Conservation (phyloP, 2,888 invertebrate species). For the Boloria selene region DNA sequence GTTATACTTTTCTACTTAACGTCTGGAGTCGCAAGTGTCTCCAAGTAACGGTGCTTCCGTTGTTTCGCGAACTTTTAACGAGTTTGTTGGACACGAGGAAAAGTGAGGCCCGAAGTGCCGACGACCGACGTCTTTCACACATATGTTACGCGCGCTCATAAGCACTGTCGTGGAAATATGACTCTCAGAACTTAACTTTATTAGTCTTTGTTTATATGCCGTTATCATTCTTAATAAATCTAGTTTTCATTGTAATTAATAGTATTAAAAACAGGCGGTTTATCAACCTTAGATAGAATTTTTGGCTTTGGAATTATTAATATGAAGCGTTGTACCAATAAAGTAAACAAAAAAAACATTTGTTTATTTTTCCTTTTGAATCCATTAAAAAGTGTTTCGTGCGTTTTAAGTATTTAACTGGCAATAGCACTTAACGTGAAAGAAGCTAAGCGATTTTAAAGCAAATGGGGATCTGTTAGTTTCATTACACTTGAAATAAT, state of each 20-base stretch:
- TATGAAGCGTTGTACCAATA: background rate
- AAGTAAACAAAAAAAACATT: conserved; percentile 4
- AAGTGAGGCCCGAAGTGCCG: conserved; percentile 53
- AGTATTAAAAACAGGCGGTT: background rate
- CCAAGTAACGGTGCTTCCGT: conserved; percentile 69
- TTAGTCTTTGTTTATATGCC: conserved; percentile 12
- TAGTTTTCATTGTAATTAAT: conserved; percentile 9
- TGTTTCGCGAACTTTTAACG: conserved; percentile 80
- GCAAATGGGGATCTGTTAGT: conserved; percentile 12
- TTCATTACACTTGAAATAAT: conserved; percentile 9
- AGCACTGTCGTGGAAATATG: conserved; percentile 46
- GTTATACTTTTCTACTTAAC: conserved; percentile 78
- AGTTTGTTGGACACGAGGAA: conserved; percentile 76
- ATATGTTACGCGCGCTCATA: conserved; percentile 53
- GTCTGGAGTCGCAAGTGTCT: conserved; percentile 75
- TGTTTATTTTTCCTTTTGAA: conserved; percentile 15
- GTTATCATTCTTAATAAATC: background rate
- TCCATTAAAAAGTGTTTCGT: conserved; percentile 22
- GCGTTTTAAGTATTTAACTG: conserved; percentile 25
- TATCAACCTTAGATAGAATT: too few relatives aligned
- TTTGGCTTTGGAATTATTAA: too few relatives aligned
- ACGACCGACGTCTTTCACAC: conserved; percentile 57
- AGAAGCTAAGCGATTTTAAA: conserved; percentile 23
- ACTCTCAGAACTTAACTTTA: conserved; percentile 35
- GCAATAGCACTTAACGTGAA: conserved; percentile 24